Conservation (phyloP, 2,797 vertebrate species). For the Bradypus variegatus region DNA sequence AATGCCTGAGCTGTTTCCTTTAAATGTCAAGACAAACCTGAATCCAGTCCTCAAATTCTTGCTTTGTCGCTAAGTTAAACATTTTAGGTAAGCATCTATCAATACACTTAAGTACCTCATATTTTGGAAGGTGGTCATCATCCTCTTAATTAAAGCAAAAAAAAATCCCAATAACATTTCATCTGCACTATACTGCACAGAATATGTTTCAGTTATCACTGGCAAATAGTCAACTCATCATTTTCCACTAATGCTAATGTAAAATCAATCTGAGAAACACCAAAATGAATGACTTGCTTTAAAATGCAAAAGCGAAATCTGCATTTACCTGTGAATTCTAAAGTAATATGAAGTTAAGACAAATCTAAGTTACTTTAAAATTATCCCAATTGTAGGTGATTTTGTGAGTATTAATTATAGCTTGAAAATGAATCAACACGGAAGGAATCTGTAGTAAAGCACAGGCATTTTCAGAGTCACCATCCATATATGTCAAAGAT, state of each 20-base stretch:
- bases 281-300: conserved; percentile 30
- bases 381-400: background rate
- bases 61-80: background rate
- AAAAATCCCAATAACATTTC: background rate
- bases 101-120: background rate
- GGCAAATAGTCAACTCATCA: conserved; percentile 12
- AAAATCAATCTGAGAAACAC: conserved; percentile 32
- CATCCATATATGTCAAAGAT: background rate
- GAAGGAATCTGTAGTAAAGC: background rate
- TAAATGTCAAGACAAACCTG: background rate
- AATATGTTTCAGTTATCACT: background rate
- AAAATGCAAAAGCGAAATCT: conserved; percentile 37
- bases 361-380: conserved; percentile 18
- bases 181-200: background rate
- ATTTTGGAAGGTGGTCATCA: background rate
- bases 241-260: background rate
- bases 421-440: conserved; percentile 21
- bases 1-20: background rate
- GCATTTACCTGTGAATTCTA: conserved; percentile 15
- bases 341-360: conserved; percentile 35
- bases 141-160: background rate
- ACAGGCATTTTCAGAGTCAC: background rate
- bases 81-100: background rate
- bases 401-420: conserved; percentile 4
- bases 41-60: background rate